Base-by-base conservation (phyloP, 2,888 invertebrate genomes). In the Pteria penguin region DNA sequence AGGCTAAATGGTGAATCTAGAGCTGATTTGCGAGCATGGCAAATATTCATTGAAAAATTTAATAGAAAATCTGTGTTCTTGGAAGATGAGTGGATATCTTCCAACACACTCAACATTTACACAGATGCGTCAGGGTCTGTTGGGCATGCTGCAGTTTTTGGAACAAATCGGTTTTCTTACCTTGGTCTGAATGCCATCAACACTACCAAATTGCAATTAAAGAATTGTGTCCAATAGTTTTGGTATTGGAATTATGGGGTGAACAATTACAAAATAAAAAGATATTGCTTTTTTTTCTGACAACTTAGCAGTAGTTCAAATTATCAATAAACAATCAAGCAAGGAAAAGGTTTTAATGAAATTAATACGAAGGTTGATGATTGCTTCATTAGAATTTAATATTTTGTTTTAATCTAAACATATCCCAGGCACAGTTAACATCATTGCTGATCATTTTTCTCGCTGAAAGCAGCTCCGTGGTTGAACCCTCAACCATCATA, bases 1-100 rank as follows among this genome's bases (percentile, higher is more conserved):
- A 18, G 57, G 24, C 29, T 72, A 5, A 72, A 32, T 58, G 14
- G 31, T 2, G 66, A 75, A 24, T 27, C 63, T 18, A 29, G 62
- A 26, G 62, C 62, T 54, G 69, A 68, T 26, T 22, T 70, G 27
- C 3, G 2, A 14, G 29, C 57, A 11, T 65, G 75, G 65, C 22
- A 18, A 22, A 3, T 18, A 0, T 70, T 70, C 62, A 22, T 70
- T 2, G 45, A 58, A 3, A 33, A 18, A 22, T 75, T 63, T 29
- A 75, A 75, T 75, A 69, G 75, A 18, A 67, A 36, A 24, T 58
- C 68, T 63, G 24, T 75, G 24, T 73, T 75, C 52, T 26, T 69
- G 8, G 14, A 26, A 27, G 32, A 63, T 14, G 8, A 54, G 5
- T 60, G 60, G 68, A 3, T 68, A 26, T 60, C 61, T 22, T 66